Evolutionary conservation across 1,140 invertebrate species (phyloP), one percentile per base, ranked within the genome.

Genomic region (Tetramorium simillimum): DNA sequence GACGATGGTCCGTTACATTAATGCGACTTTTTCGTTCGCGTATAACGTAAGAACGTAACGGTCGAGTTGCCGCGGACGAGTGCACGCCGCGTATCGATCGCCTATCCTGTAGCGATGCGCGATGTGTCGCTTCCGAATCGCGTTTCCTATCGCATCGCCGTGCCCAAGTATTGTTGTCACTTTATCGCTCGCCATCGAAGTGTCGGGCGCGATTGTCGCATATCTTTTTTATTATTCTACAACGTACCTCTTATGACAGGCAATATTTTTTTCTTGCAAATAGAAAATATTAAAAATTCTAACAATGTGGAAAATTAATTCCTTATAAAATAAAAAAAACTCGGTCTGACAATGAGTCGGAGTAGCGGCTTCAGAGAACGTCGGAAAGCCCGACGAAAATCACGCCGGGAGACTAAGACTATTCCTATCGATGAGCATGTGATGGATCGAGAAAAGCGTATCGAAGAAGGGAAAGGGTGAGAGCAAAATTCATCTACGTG

Each of bases 1-100:
- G 86, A 75, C 90, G 72, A 75, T 81, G 88, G 90, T 90, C 95
- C 95, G 95, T 95, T 95, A 95, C 93, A 89, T 94, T 95, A 95
- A 95, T 95, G 91, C 88, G 90, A 85, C 91, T 93, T 93, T 94
- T 92, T 92, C 88, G 87, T 90, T 88, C 91, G 86, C 87, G 89
- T 92, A 88, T 80, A 90, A 92, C 90, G 90, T 88, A 90, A 90
- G 88, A 92, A 89, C 86, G 92, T 95, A 95, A 94, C 94, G 93
- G 94, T 94, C 92, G 93, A 92, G 88, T 93, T 92, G 90, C 86
- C 87, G 80, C 88, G 89, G 89, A 87, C 89, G 85, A 92, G 86
- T 86, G 86, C 92, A 93, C 18, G 69, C 53, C 77, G 87, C 93
- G 91, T 92, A 89, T 94, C 92, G 86, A 84, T 84, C 24, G 63